These are phyloP conservation scores for Peromyscus leucopus DNA, from an alignment of 2,113 vertebrate species.

Conservation along the genomic window DNA sequence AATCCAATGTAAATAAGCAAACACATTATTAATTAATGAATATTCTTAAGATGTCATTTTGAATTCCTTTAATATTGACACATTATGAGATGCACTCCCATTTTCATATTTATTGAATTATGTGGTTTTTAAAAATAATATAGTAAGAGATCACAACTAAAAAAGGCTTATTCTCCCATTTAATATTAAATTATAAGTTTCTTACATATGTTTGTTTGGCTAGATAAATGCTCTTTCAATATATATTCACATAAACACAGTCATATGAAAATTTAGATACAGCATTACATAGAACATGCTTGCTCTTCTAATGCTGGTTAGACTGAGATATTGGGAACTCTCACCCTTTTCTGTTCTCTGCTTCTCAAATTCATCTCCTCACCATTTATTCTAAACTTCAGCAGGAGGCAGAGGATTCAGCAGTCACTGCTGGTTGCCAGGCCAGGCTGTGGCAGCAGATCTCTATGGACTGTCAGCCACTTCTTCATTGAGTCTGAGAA, in stretches of 20 bases:
- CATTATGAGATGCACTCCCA: background rate
- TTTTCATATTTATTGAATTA: background rate
- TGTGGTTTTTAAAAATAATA: background rate
- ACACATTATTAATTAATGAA: background rate
- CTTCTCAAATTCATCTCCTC: background rate
- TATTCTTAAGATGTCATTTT: background rate
- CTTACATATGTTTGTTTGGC: background rate
- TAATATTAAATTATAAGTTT: background rate
- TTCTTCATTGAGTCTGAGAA: background rate
- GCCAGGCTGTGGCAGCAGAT: background rate
- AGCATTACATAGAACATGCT: background rate
- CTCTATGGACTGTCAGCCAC: background rate
- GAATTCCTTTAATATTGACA: background rate
- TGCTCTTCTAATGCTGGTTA: background rate
- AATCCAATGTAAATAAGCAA: background rate
- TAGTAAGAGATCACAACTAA: too few species aligned
- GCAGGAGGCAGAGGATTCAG: background rate
- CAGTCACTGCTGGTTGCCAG: background rate
- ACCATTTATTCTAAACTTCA: background rate
- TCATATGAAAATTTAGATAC: background rate
- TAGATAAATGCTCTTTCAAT: background rate
- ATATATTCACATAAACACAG: background rate
- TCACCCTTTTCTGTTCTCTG: too few species aligned
- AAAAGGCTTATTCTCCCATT: background rate
- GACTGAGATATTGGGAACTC: background rate